Conservation (phyloP, 2,797 vertebrate species). For the Siniperca scherzeri region DNA sequence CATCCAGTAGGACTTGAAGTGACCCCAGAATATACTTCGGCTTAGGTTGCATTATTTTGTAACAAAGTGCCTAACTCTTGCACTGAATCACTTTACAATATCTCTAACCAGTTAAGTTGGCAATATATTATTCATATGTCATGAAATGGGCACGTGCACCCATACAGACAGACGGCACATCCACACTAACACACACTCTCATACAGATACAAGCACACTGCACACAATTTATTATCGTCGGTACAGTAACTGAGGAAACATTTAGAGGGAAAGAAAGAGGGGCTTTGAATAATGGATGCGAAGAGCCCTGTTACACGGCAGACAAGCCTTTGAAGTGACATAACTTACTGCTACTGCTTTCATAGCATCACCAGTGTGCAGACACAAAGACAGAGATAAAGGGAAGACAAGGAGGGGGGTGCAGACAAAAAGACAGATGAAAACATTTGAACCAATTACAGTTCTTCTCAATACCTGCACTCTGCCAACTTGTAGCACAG, state of each 20-base stretch:
- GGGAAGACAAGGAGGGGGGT: conserved; percentile 23
- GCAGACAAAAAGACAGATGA: conserved; percentile 49
- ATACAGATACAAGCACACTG: conserved; percentile 30
- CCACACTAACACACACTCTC: conserved; percentile 4
- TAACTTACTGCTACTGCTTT: conserved; percentile 79
- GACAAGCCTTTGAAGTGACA: conserved; percentile 85
- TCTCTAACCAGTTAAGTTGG: conserved; percentile 10
- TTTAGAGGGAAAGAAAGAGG: conserved; percentile 80
- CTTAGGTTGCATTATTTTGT: conserved; percentile 10
- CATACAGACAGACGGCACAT: conserved; percentile 22
- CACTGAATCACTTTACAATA: neutral
- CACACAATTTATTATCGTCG: conserved; percentile 66
- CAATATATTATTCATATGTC: conserved; percentile 52
- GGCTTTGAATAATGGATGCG: conserved; percentile 83
- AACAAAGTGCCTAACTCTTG: neutral
- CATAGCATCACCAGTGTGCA: conserved; percentile 67
- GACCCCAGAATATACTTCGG: conserved; percentile 19
- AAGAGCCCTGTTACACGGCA: conserved; percentile 81
- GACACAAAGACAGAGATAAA: conserved; percentile 74
- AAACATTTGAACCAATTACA: conserved; percentile 57
- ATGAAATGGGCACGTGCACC: conserved; percentile 40
- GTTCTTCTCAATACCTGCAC: conserved; percentile 20
- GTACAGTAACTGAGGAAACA: conserved; percentile 79
- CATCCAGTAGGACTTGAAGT: conserved; percentile 9
- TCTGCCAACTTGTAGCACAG: conserved; percentile 41